A percentile compares a stretch with the other conserved stretches of the same genome.
phyloP scores from a whole-genome alignment of 92 coral and sea anemone species.

The Umimayanthus kanabou region DNA sequence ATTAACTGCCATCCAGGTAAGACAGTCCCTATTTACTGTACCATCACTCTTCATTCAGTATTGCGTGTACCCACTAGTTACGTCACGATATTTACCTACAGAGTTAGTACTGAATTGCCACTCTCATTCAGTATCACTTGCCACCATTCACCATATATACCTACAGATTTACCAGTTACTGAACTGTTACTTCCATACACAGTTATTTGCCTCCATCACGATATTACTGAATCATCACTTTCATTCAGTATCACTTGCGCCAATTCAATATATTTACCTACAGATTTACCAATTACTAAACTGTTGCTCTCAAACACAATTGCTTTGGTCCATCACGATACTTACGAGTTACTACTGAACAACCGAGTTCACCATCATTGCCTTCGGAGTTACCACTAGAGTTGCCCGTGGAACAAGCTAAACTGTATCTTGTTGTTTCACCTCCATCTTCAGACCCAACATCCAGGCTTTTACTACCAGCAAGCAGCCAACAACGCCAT shows the following conservation, averaged over 20 bases:
- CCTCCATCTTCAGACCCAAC: slow-evolving; percentile 75
- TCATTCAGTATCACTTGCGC: background rate
- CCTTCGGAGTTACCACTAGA: background rate
- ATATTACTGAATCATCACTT: background rate
- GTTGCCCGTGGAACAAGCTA: background rate
- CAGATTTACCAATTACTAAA: background rate
- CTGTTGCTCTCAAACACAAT: background rate
- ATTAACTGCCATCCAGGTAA: slow-evolving; percentile 92
- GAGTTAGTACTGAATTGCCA: background rate
- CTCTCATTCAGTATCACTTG: slow-evolving; percentile 5
- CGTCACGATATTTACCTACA: background rate
- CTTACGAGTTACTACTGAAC: background rate
- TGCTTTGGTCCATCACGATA: background rate
- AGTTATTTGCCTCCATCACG: background rate
- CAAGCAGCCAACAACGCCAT: slow-evolving; percentile 99
- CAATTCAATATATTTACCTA: background rate
- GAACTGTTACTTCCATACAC: background rate
- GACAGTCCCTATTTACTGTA: background rate
- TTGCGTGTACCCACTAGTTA: background rate
- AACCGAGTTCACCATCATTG: background rate
- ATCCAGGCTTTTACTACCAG: slow-evolving; percentile 97
- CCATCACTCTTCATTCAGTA: background rate
- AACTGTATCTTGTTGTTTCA: background rate
- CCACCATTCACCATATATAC: background rate
- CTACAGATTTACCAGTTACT: background rate